Conservation (phyloP, 2,113 vertebrate genomes). For the Zapornia atra region DNA sequence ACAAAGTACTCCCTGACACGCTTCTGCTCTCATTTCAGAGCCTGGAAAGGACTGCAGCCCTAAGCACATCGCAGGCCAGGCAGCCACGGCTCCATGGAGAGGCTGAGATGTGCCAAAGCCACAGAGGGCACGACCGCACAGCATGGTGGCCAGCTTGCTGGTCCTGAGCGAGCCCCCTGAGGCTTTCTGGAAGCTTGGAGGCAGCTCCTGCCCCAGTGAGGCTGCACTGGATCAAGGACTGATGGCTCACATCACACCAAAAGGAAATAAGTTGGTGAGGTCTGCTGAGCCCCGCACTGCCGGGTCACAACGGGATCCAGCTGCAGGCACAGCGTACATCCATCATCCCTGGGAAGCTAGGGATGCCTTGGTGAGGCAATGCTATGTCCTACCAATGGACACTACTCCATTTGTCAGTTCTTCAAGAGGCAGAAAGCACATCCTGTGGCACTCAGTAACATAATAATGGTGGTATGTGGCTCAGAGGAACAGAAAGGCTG, state of each 20-base stretch:
- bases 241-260: background rate
- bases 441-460: fast-evolving
- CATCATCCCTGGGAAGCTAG: background rate
- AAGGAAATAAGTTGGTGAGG: background rate
- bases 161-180: background rate
- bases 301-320: background rate
- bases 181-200: background rate
- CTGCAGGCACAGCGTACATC: background rate
- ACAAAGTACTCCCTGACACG: background rate
- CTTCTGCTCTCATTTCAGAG: background rate
- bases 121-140: fast-evolving
- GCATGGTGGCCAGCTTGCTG: fast-evolving
- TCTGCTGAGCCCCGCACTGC: background rate
- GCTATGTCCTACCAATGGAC: background rate
- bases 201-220: background rate
- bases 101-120: background rate
- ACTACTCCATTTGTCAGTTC: background rate
- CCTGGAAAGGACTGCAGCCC: background rate
- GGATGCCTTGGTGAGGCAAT: background rate
- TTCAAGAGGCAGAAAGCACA: background rate
- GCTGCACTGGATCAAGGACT: background rate
- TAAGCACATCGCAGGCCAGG: background rate
- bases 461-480: background rate
- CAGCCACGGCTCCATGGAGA: background rate
- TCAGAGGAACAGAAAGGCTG: background rate